Conservation (phyloP, 1,140 invertebrate species). For the Penaeus vannamei region DNA sequence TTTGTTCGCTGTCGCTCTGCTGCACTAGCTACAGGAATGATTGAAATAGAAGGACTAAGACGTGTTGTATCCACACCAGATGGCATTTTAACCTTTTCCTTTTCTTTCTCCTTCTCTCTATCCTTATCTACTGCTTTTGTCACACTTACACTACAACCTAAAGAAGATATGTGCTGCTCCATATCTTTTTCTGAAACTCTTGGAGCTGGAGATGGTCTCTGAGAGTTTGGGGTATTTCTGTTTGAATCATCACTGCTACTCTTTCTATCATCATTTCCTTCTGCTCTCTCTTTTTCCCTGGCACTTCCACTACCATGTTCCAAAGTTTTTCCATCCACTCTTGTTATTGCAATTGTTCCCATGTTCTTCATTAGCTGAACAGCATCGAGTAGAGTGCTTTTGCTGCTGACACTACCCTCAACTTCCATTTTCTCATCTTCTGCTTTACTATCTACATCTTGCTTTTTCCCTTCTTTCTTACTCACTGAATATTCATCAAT, state of each 20-base stretch:
- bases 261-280: slow-evolving; percentile 33
- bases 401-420: slow-evolving; percentile 49
- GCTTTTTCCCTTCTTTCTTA: slow-evolving; percentile 1
- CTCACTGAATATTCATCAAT: not conserved
- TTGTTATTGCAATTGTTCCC: slow-evolving; percentile 61
- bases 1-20: slow-evolving; percentile 48
- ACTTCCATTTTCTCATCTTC: slow-evolving; percentile 66
- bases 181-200: slow-evolving; percentile 47
- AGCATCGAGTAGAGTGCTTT: slow-evolving; percentile 56
- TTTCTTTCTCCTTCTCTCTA: slow-evolving; percentile 63
- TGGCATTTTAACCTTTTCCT: slow-evolving; percentile 65
- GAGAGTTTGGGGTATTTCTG: slow-evolving; percentile 21
- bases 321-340: slow-evolving; percentile 49
- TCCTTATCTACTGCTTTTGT: slow-evolving; percentile 65
- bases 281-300: slow-evolving; percentile 34
- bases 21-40: slow-evolving; percentile 58
- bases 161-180: slow-evolving; percentile 42
- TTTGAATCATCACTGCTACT: slow-evolving; percentile 24
- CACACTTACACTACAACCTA: slow-evolving; percentile 66
- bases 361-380: slow-evolving; percentile 62
- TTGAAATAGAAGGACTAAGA: slow-evolving; percentile 64
- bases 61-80: slow-evolving; percentile 63
- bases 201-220: slow-evolving; percentile 5
- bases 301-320: slow-evolving; percentile 34
- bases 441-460: slow-evolving; percentile 66